Evolutionary conservation across 2,888 invertebrate genomes (phyloP), one percentile per base, ranked within the genome.

Genomic region (Eurytoma californica): DNA sequence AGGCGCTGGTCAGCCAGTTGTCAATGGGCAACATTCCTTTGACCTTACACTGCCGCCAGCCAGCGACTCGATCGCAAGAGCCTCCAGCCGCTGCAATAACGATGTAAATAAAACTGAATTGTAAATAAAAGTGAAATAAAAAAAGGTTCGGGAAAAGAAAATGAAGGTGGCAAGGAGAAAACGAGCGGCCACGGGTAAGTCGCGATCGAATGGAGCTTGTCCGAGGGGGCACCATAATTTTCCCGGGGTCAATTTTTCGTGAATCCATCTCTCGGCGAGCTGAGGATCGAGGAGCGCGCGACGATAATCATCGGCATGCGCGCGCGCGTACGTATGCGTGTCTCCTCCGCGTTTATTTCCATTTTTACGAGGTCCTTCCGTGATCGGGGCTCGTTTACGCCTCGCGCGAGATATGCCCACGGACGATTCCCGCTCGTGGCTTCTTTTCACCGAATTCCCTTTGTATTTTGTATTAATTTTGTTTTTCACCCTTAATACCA

Each of bases 321-420:
- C 58, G 49, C 39, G 28, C 24, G 60, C 30, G 67, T 16, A 13
- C 28, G 24, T 16, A 9, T 57, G 66, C 65, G 76, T 69, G 77
- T 78, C 72, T n/a, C 68, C 57, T 39, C 13, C 18, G 58, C 66
- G 18, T 72, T 72, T 72, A 67, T 68, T 72, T 72, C 67, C 72
- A 72, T 72, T 72, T 77, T 77, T 77, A 73, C 61, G 68, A 72
- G 73, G 63, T 49, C 68, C 58, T 74, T 73, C 58, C 65, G 74
- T 70, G 74, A 65, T 70, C 60, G n/a, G 28, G 53, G 12, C 65
- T 69, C 63, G 70, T 74, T 74, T 63, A 24, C 67, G 61, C 66
- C 18, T 66, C 58, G 24, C 16, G 65, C 57, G n/a, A 39, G 7
- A 7, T 39, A 39, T 39, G 9, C 39, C 39, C 39, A 39, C 24